These are phyloP conservation scores for Bradypodion pumilum DNA, from an alignment of 2,797 vertebrate species.

Conservation along the genomic window DNA sequence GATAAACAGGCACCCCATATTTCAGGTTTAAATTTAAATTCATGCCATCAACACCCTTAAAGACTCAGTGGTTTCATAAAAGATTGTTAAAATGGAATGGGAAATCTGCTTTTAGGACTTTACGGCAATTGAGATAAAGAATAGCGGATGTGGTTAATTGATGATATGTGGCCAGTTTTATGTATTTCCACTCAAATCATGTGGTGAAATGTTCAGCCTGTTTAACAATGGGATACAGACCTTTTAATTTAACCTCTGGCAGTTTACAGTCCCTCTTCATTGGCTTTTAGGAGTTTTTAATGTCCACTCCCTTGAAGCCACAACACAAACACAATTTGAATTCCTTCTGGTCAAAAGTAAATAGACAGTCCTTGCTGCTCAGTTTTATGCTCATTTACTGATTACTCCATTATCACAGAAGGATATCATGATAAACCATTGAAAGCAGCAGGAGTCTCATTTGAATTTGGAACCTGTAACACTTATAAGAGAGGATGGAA, in stretches of 20 bases:
- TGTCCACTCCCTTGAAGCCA: background rate
- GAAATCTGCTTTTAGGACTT: background rate
- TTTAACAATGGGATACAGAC: background rate
- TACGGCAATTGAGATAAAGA: background rate
- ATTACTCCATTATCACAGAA: background rate
- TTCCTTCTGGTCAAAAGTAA: background rate
- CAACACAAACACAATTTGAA: background rate
- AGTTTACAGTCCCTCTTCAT: background rate
- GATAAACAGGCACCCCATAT: constrained; percentile 3
- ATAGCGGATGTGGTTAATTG: background rate
- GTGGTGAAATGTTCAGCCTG: background rate
- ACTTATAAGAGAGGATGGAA: background rate
- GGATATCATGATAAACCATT: background rate
- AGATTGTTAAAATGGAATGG: background rate
- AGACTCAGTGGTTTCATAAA: constrained; percentile 20
- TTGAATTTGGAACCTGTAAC: background rate
- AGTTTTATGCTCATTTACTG: background rate
- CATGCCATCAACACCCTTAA: background rate
- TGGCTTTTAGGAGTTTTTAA: background rate
- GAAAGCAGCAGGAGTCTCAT: background rate
- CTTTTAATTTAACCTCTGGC: background rate
- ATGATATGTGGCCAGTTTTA: background rate
- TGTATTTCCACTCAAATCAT: background rate
- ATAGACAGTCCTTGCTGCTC: background rate
- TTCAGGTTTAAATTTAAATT: constrained; percentile 44